Evolutionary conservation across 64 coral and sea anemone species (phyloP), one percentile per base, ranked within the genome.

Genomic region (Acropora yongei): DNA sequence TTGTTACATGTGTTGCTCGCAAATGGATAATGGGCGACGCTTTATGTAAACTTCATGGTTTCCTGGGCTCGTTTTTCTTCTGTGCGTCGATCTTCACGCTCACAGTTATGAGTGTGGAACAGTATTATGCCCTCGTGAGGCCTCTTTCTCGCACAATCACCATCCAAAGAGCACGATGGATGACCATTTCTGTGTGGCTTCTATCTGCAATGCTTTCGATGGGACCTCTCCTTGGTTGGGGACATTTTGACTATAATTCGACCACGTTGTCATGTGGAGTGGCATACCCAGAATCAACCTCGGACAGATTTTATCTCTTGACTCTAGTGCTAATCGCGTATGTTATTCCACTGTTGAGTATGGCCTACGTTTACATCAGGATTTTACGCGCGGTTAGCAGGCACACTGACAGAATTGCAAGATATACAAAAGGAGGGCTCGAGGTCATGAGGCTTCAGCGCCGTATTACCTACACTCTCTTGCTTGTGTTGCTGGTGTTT

Each of bases 91-190:
- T 97, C 55, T 97, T 97, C 44, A 97, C 95, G 12, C 74, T 97
- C 11, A 93, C 95, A 47, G 90, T 97, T 47, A 97, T 97, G 95
- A 97, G 95, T 13, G 88, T 97, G 11, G 95, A 97, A 6, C 95
- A 97, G 84, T 97, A 94, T 94, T 91, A 94, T 61, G 45, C 90
- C 9, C 57, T 97, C 4, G 95, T 94, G 10, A 93, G 88, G 72
- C 95, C 95, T 45, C 84, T 97, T 8, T 94, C 95, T 10, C 83
- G 95, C 57, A 43, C 92, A 17, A 97, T 97, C 39, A 97, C 92
- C 10, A 93, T 97, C 5, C 67, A 83, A 8, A 88, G 95, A 13
- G 95, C 95, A 6, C 88, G 95, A 92, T 82, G 68, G 5, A 91
- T 97, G 78, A 97, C 94, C 49, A 72, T 63, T 10, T 30, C 39